These are phyloP conservation scores for Hippoglossus stenolepis DNA, from an alignment of 2,113 vertebrate genomes.

Conservation along the genomic window DNA sequence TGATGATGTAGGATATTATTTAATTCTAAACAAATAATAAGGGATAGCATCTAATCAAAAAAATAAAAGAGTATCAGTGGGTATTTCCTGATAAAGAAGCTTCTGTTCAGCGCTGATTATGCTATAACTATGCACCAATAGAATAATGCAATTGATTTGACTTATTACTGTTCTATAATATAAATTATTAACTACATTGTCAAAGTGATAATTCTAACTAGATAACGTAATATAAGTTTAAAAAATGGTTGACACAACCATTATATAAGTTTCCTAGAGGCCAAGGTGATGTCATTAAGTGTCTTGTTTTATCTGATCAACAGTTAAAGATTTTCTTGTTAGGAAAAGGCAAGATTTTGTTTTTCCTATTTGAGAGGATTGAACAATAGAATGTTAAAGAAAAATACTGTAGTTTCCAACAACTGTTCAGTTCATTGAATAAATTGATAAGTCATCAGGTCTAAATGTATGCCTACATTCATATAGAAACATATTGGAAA, in stretches of 20 bases:
- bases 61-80: no score
- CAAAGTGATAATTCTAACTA: not conserved
- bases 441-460: not conserved
- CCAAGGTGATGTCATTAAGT: not conserved
- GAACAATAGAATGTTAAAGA: no score
- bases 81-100: no score
- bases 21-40: no score
- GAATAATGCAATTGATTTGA: not conserved
- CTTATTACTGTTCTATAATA: not conserved
- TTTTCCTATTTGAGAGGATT: not conserved
- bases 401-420: no score
- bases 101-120: not conserved
- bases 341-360: not conserved
- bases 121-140: not conserved
- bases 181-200: not conserved
- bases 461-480: not conserved
- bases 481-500: not conserved
- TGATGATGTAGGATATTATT: no score
- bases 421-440: no score
- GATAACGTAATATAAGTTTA: not conserved
- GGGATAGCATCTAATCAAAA: no score
- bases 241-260: not conserved
- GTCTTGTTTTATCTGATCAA: not conserved
- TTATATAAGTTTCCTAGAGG: not conserved
- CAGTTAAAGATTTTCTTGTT: not conserved